Percentiles rank a stretch among this genome's conserved stretches.
These are phyloP conservation scores for Trinectes maculatus DNA, from an alignment of 2,113 vertebrate genomes.

Conservation along the genomic window DNA sequence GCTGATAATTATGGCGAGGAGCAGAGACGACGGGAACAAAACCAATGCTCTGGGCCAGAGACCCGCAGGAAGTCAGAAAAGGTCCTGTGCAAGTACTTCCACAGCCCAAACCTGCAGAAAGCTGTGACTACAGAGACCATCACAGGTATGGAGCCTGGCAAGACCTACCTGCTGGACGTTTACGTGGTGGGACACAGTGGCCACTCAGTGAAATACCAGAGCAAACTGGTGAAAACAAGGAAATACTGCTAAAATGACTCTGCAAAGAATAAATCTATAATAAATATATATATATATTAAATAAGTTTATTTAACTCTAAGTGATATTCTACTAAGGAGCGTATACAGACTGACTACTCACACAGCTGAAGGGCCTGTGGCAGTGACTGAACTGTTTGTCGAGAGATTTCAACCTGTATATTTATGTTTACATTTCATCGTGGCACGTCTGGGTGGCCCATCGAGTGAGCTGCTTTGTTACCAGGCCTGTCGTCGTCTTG, in stretches of 20 bases:
- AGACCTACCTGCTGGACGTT: conserved; percentile 96
- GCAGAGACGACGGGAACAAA: conserved; percentile 91
- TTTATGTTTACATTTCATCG: conserved; percentile 86
- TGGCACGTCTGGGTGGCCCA: conserved; percentile 66
- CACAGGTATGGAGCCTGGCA: conserved; percentile 89
- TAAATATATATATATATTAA: conserved; percentile 85
- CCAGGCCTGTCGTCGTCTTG: conserved; percentile 50
- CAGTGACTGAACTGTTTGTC: conserved; percentile 85
- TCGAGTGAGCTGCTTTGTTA: conserved; percentile 49
- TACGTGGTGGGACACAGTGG: conserved; percentile 94
- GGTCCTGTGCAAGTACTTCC: conserved; percentile 98
- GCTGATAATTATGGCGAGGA: conserved; percentile 87
- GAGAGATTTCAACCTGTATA: conserved; percentile 87
- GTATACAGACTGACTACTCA: conserved; percentile 87
- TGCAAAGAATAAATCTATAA: conserved; percentile 84
- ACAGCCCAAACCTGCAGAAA: conserved; percentile 94
- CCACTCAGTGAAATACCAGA: conserved; percentile 97
- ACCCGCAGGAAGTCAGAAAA: conserved; percentile 93
- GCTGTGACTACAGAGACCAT: conserved; percentile 97
- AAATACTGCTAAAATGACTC: conserved; percentile 91
- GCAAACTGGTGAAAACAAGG: conserved; percentile 97
- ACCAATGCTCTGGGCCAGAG: conserved; percentile 94
- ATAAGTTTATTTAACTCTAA: conserved; percentile 83
- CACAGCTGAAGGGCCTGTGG: conserved; percentile 84
- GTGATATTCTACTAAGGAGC: conserved; percentile 84